Evolutionary conservation across 2,113 vertebrate species (phyloP).

Genomic region (Cephalopholis sonnerati): DNA sequence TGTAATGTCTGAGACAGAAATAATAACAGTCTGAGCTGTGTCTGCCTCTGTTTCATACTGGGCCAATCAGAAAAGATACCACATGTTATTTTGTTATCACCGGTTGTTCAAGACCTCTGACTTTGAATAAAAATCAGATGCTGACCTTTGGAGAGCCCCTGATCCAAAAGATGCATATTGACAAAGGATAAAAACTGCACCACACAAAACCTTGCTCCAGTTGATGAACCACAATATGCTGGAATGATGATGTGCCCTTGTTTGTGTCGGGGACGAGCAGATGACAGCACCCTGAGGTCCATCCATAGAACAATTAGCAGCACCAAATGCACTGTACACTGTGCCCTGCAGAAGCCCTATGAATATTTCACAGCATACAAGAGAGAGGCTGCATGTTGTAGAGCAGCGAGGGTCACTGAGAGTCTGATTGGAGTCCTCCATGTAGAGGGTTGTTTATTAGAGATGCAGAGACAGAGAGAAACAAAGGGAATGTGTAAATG

Average conservation of each 20-base stretch:
- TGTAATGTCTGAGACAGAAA: no score
- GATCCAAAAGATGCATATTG: no score
- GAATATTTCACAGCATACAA: slow-evolving; percentile 62
- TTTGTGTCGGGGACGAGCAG: slow-evolving; percentile 3
- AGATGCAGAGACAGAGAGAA: neutral
- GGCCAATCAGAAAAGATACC: no score
- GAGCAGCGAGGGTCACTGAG: slow-evolving; percentile 36
- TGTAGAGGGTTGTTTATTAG: slow-evolving; percentile 28
- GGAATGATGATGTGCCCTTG: slow-evolving; percentile 2
- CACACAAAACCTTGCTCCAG: neutral
- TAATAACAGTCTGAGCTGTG: no score
- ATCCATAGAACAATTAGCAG: slow-evolving; percentile 55
- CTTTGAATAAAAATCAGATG: no score
- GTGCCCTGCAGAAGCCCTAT: slow-evolving; percentile 39
- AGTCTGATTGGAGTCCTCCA: slow-evolving; percentile 32
- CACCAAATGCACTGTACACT: slow-evolving; percentile 18
- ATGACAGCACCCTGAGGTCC: slow-evolving; percentile 43
- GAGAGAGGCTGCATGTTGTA: slow-evolving; percentile 31
- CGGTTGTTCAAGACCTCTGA: no score
- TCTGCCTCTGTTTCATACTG: no score
- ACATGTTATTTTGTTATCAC: no score
- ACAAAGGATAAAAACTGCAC: neutral
- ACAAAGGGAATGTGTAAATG: slow-evolving; percentile 21
- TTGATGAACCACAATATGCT: neutral
- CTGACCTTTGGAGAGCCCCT: no score